Evolutionary conservation across 2,113 vertebrate species (phyloP).

Genomic region (Peromyscus polionotus): DNA sequence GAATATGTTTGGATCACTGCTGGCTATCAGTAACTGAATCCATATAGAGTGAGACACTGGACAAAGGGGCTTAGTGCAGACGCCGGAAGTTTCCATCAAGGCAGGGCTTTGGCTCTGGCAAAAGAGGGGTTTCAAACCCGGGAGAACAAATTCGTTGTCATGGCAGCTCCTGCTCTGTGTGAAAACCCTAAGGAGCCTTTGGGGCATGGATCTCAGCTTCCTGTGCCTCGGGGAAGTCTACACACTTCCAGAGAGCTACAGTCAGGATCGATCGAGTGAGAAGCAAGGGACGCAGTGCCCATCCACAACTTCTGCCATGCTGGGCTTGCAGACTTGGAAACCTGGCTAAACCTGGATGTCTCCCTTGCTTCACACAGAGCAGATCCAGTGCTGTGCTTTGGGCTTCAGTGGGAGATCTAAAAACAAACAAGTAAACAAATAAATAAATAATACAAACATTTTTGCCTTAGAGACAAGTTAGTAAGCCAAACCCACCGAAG

Average conservation of each 20-base stretch:
- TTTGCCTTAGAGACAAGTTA: neutral
- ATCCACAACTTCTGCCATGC: neutral
- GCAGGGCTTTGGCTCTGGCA: neutral
- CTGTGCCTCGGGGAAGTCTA: neutral
- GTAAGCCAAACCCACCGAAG: neutral
- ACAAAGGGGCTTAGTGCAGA: neutral
- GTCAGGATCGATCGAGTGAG: neutral
- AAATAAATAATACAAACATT: too few species aligned
- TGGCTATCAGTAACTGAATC: neutral
- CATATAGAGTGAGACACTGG: neutral
- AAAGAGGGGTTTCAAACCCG: neutral
- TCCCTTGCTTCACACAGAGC: neutral
- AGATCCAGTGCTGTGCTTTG: neutral
- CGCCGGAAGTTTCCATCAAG: neutral
- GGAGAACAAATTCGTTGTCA: too few species aligned
- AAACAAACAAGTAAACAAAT: neutral
- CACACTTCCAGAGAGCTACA: neutral
- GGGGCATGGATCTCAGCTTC: too few species aligned
- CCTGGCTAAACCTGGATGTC: neutral
- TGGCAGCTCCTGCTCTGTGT: neutral
- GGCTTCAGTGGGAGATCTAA: neutral
- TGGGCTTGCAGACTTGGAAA: too few species aligned
- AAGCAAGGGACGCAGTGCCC: neutral
- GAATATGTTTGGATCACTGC: neutral
- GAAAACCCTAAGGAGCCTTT: neutral